phyloP scores from a whole-genome alignment of 2,888 invertebrate species.

The Drosophila anceps region DNA sequence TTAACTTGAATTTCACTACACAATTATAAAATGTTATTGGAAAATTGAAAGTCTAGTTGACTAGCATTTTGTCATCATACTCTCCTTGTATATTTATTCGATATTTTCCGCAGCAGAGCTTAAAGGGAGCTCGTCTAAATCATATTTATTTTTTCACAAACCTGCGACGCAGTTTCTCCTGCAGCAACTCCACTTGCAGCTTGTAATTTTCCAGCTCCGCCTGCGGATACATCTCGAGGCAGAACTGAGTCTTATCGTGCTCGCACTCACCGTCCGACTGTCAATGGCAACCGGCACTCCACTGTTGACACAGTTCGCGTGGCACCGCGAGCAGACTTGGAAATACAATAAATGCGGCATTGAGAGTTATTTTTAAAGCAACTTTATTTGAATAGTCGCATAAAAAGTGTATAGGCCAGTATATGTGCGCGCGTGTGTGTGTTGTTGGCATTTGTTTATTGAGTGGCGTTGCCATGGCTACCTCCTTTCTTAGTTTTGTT shows the following conservation, averaged over 20 bases:
- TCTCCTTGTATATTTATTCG: background rate
- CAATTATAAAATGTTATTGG: background rate
- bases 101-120: background rate
- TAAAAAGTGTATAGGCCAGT: constrained; percentile 23
- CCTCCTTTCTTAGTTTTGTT: constrained; percentile 49
- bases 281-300: constrained; percentile 47
- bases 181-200: constrained; percentile 84
- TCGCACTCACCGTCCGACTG: constrained; percentile 41
- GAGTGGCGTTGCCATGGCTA: constrained; percentile 67
- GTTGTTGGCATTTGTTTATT: constrained; percentile 66
- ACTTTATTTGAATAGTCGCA: constrained; percentile 70
- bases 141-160: constrained; percentile 39
- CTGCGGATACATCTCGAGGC: constrained; percentile 82
- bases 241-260: constrained; percentile 14
- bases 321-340: constrained; percentile 34
- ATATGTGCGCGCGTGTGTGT: background rate
- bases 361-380: constrained; percentile 73
- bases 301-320: constrained; percentile 68
- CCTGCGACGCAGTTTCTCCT: constrained; percentile 84
- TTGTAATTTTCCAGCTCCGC: constrained; percentile 85
- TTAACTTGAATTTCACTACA: background rate
- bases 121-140: background rate
- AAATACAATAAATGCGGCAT: constrained; percentile 59
- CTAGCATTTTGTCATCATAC: background rate
- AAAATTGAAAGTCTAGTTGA: background rate